Conservation (phyloP, 2,113 vertebrate species). For the Urocolius indicus region DNA sequence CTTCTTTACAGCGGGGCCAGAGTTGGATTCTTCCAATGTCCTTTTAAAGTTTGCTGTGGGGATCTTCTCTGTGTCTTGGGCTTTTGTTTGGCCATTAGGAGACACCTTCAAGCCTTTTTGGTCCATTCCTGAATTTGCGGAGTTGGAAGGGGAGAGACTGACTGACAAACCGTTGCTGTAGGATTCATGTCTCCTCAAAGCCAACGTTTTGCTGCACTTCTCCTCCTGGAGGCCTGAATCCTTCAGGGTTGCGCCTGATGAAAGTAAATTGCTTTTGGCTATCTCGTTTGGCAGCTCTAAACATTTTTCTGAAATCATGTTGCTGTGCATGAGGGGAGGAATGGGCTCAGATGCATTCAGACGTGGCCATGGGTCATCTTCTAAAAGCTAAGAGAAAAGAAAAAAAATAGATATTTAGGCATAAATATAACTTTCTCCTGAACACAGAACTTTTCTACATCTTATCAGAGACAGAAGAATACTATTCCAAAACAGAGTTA, state of each 20-base stretch:
- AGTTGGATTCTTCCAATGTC: slow-evolving; percentile 82
- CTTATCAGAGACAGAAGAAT: background rate
- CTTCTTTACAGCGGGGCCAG: slow-evolving; percentile 77
- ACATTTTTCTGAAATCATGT: slow-evolving; percentile 67
- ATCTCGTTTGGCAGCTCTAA: slow-evolving; percentile 70
- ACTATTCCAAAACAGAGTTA: background rate
- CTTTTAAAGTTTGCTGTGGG: slow-evolving; percentile 78
- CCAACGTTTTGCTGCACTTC: slow-evolving; percentile 68
- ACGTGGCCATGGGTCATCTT: slow-evolving; percentile 79
- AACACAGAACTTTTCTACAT: background rate
- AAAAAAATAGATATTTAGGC: background rate
- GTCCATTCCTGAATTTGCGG: slow-evolving; percentile 70
- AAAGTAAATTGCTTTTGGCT: slow-evolving; percentile 60
- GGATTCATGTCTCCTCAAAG: slow-evolving; percentile 74
- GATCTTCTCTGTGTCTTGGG: slow-evolving; percentile 76
- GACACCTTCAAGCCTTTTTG: slow-evolving; percentile 72
- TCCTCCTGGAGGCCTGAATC: slow-evolving; percentile 69
- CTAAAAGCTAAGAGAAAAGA: slow-evolving; percentile 66
- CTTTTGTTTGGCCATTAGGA: slow-evolving; percentile 67
- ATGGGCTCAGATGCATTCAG: slow-evolving; percentile 73
- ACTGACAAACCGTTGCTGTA: slow-evolving; percentile 63
- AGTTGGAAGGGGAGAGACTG: slow-evolving; percentile 73
- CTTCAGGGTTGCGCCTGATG: slow-evolving; percentile 30
- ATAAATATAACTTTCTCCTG: background rate
- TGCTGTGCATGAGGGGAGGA: slow-evolving; percentile 76